Base-by-base conservation (phyloP, 2,797 vertebrate species). In the Sebastes dallii region DNA sequence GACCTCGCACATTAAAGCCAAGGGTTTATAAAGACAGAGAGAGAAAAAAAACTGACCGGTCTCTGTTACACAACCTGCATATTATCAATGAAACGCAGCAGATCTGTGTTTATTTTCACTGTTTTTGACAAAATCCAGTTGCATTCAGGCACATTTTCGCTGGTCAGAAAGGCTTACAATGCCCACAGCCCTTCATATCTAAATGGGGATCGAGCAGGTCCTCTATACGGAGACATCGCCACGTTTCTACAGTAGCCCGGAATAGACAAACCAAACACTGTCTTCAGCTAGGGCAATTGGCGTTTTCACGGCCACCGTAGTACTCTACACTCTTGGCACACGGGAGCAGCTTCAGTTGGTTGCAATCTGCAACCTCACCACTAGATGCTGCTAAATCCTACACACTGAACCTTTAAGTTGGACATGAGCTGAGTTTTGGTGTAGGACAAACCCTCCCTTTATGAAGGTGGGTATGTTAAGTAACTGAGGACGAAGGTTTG, bases 1-100 rank as follows among this genome's bases (percentile, higher is more conserved):
- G 80, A 84, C 82, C 83, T 90, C 52, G 39, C 50, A 76, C 72
- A 58, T 72, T 77, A 29, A 80, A 86, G 81, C 88, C 75, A 81
- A 85, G 80, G 76, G 56, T 85, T 86, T 82, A 59, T 50, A 81
- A 76, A 85, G 84, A 73, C 62, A 56, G 71, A 34, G 62, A 50
- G 24, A 30, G 39, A 71, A 54, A 69, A 20, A 29, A 72, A 72
- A 70, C 34, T 50, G 73, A 87, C 58, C 80, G 13, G 56, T 54
- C 11, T 64, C 62, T 52, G 3, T 75, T 80, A 55, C 66, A 67
- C 62, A 79, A 72, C 69, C 83, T 54, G 66, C 66, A 77, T 13
- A 52, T 50, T 24, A 80, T 61, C 75, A 39, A 46, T 42, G 75
- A 61, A 58, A 61, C 5, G 4, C 42, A 68, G 52, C 36, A 52